Evolutionary conservation across 2,888 invertebrate species (phyloP).

Genomic region (Cotesia congregata): DNA sequence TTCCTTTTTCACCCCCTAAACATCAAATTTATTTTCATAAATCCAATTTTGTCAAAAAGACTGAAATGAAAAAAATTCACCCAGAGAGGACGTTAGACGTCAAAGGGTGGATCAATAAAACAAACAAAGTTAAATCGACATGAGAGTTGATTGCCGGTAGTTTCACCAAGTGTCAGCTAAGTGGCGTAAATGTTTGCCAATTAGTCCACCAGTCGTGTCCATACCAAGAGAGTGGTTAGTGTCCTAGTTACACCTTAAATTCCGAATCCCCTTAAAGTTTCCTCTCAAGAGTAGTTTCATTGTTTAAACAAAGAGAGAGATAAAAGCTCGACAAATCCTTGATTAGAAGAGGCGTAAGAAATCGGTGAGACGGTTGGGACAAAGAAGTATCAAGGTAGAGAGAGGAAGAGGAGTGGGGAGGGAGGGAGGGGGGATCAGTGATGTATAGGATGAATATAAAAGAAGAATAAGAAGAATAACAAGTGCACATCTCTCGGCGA

Average conservation of each 20-base stretch:
- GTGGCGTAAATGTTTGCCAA: conserved; percentile 24
- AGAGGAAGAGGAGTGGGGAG: conserved; percentile 14
- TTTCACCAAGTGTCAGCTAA: not conserved
- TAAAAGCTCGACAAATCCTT: too few species aligned
- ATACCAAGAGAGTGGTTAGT: not conserved
- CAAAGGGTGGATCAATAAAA: conserved; percentile 53
- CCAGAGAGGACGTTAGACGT: not conserved
- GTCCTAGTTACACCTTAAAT: not conserved
- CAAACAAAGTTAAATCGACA: conserved; percentile 61
- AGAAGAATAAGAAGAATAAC: conserved; percentile 11
- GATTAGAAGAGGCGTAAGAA: conserved; percentile 41
- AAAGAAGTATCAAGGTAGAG: conserved; percentile 28
- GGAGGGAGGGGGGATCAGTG: not conserved
- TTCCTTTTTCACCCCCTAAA: not conserved
- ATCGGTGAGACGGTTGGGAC: conserved; percentile 21
- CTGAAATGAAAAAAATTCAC: not conserved
- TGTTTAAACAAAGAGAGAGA: too few species aligned
- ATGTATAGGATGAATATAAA: not conserved
- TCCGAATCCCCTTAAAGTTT: not conserved
- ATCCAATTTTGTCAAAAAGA: too few species aligned
- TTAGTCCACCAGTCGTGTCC: not conserved
- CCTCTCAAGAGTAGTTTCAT: too few species aligned
- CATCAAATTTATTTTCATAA: not conserved
- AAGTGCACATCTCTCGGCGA: not conserved
- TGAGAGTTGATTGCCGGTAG: not conserved